phyloP scores from a whole-genome alignment of 1,140 invertebrate genomes.

The Meloidogyne floridensis region DNA sequence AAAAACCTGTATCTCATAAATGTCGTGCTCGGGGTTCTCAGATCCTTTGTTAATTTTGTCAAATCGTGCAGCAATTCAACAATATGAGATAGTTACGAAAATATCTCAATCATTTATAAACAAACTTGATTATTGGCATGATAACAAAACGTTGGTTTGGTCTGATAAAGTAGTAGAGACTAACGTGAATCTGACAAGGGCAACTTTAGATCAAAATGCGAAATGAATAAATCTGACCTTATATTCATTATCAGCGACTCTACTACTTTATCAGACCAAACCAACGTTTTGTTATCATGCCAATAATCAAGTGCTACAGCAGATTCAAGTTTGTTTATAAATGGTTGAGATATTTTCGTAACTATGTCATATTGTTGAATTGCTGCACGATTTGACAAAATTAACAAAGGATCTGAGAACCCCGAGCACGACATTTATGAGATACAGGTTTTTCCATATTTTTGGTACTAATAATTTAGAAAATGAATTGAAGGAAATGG shows the following conservation, averaged over 20 bases:
- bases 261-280: slow-evolving; percentile 79
- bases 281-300: slow-evolving; percentile 74
- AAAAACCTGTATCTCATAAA: slow-evolving; percentile 27
- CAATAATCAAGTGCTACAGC: slow-evolving; percentile 65
- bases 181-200: too few species aligned
- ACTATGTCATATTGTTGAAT: slow-evolving; percentile 60
- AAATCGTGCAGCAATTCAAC: slow-evolving; percentile 60
- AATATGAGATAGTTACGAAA: slow-evolving; percentile 60
- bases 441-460: slow-evolving; percentile 18
- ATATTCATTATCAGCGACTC: too few species aligned
- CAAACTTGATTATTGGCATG: slow-evolving; percentile 59
- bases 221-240: too few species aligned
- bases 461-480: not conserved
- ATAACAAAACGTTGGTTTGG: slow-evolving; percentile 81
- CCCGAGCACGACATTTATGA: slow-evolving; percentile 58
- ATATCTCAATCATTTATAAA: slow-evolving; percentile 56
- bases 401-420: slow-evolving; percentile 55
- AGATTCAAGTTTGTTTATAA: slow-evolving; percentile 59
- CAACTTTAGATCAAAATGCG: too few species aligned
- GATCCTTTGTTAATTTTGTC: slow-evolving; percentile 62
- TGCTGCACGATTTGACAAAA: slow-evolving; percentile 60
- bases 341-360: slow-evolving; percentile 58
- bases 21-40: slow-evolving; percentile 60
- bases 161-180: slow-evolving; percentile 72
- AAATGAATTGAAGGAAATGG: too few species aligned